A percentile compares a stretch with the other conserved stretches of the same genome.
Conservation (phyloP, 2,888 invertebrate genomes). For the Timema cristinae region DNA sequence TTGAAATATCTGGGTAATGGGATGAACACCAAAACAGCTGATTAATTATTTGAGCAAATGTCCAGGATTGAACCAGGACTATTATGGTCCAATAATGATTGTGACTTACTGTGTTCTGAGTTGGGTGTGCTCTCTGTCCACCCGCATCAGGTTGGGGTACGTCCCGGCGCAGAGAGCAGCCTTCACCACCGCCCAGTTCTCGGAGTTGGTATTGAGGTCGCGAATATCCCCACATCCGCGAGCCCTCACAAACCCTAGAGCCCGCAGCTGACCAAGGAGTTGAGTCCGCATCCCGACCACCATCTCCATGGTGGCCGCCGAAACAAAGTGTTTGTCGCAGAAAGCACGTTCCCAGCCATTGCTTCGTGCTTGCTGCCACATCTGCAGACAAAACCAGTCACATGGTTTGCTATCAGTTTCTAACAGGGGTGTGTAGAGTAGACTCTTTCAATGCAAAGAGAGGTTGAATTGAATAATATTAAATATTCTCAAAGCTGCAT, state of each 20-base stretch:
- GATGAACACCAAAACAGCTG: neutral
- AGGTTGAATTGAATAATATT: no score
- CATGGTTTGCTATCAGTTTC: no score
- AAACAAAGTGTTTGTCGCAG: constrained; percentile 72
- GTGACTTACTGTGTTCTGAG: constrained; percentile 59
- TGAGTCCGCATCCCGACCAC: constrained; percentile 80
- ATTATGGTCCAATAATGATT: no score
- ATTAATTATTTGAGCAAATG: no score
- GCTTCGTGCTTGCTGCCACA: constrained; percentile 52
- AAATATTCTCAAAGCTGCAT: no score
- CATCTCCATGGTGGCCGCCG: constrained; percentile 83
- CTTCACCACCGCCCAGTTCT: constrained; percentile 88
- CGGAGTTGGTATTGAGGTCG: constrained; percentile 77
- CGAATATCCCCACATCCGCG: constrained; percentile 57
- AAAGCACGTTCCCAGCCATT: constrained; percentile 63
- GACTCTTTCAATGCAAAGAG: no score
- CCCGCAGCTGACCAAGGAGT: constrained; percentile 70
- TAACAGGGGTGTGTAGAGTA: no score
- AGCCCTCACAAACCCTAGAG: constrained; percentile 65
- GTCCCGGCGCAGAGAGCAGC: constrained; percentile 82
- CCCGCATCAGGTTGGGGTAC: constrained; percentile 82
- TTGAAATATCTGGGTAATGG: neutral
- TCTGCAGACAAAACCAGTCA: constrained; percentile 28
- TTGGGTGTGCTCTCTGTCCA: constrained; percentile 59
- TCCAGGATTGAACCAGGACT: no score